These are phyloP conservation scores for Rhinoderma darwinii DNA, from an alignment of 2,113 vertebrate species.

Conservation along the genomic window DNA sequence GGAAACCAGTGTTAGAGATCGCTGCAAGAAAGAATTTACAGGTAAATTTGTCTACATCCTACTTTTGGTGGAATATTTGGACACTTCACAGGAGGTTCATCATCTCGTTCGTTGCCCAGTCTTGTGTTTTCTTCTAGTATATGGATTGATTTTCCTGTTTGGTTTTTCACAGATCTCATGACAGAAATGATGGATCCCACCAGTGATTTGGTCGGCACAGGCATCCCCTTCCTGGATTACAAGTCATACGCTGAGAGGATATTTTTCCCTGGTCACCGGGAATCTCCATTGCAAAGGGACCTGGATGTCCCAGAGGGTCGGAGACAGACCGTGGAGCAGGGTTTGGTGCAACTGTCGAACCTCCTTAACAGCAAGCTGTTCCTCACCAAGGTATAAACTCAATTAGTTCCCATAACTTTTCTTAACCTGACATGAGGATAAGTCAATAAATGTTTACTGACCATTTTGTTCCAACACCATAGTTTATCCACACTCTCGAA, in stretches of 20 bases:
- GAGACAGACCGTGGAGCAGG: conserved; percentile 93
- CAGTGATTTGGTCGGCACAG: conserved; percentile 92
- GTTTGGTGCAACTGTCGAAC: conserved; percentile 94
- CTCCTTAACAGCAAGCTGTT: conserved; percentile 98
- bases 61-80: not conserved
- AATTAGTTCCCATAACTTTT: not conserved
- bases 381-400: conserved; percentile 88
- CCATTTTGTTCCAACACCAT: not conserved
- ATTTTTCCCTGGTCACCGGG: conserved; percentile 95
- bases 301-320: conserved; percentile 92
- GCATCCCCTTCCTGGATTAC: conserved; percentile 97
- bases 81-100: no score
- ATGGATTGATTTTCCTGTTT: not conserved
- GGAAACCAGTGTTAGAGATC: conserved; percentile 96
- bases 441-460: not conserved
- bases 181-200: conserved; percentile 99
- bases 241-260: conserved; percentile 92
- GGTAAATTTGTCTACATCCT: conserved; percentile 71
- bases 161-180: conserved; percentile 85
- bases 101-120: not conserved
- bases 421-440: not conserved
- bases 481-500: conserved; percentile 98
- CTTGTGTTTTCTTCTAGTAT: not conserved
- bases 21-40: conserved; percentile 98
- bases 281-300: conserved; percentile 89